Conservation (phyloP, 2,888 invertebrate genomes). For the Rotaria sp. region DNA sequence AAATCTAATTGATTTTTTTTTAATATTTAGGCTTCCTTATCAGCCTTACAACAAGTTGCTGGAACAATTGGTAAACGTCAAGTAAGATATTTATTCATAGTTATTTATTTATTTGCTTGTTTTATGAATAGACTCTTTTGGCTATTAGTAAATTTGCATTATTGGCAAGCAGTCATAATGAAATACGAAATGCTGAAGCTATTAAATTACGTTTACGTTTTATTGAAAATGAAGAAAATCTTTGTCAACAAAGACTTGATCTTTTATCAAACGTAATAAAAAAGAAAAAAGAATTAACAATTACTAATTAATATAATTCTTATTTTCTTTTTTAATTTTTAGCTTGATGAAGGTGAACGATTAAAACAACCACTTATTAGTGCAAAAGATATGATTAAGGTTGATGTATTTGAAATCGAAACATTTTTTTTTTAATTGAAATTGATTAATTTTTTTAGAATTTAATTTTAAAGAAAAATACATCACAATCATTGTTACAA, state of each 20-base stretch:
- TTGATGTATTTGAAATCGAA: background rate
- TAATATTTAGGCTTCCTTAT: background rate
- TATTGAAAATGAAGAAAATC: conserved; percentile 28
- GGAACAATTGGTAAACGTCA: conserved; percentile 25
- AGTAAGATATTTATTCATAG: background rate
- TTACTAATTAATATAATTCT: background rate
- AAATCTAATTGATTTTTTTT: background rate
- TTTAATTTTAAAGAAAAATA: background rate
- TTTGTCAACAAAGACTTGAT: conserved; percentile 9
- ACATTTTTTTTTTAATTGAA: background rate
- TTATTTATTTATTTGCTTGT: background rate
- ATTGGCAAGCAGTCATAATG: background rate
- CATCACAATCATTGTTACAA: conserved; percentile 8
- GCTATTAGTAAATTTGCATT: conserved; percentile 17
- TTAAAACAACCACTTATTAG: background rate
- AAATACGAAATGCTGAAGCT: background rate
- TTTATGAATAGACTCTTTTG: background rate
- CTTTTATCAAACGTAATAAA: background rate
- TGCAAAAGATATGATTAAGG: conserved; percentile 24
- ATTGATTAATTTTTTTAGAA: background rate
- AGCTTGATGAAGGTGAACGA: background rate
- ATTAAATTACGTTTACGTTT: background rate
- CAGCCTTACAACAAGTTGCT: background rate
- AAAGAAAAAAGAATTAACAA: no score
- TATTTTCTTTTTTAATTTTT: background rate